These are phyloP conservation scores for Neuroterus valhalla DNA, from an alignment of 1,140 invertebrate genomes.

Conservation along the genomic window DNA sequence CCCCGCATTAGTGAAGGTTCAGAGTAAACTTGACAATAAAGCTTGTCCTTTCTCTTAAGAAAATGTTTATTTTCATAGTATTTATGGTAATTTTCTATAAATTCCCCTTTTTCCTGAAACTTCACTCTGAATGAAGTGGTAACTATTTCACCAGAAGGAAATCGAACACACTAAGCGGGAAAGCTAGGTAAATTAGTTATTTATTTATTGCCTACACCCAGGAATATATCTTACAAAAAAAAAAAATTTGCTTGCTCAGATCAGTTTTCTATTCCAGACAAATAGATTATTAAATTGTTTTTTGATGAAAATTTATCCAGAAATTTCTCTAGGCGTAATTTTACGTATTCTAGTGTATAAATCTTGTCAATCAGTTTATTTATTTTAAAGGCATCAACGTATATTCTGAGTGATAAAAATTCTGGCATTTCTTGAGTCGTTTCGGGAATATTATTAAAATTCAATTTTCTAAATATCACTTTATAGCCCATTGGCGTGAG, in stretches of 20 bases:
- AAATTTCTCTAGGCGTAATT: too few species aligned
- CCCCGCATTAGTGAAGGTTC: background rate
- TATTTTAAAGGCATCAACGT: conserved; percentile 7
- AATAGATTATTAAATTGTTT: too few species aligned
- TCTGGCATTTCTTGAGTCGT: background rate
- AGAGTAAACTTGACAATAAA: background rate
- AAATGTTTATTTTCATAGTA: background rate
- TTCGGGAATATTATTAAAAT: conserved; percentile 18
- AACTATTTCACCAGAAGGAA: background rate
- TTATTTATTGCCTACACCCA: background rate
- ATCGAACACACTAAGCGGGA: background rate
- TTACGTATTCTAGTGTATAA: too few species aligned
- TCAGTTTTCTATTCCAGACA: too few species aligned
- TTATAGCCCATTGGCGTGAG: background rate
- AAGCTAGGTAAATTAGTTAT: background rate
- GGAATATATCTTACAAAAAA: background rate
- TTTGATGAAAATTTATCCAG: too few species aligned
- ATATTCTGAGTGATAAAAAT: conserved; percentile 16
- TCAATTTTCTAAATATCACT: conserved; percentile 10
- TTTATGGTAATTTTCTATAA: background rate
- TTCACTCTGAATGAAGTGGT: background rate
- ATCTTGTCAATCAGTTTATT: too few species aligned
- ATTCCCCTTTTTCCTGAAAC: background rate
- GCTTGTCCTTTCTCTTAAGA: background rate
- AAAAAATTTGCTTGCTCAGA: background rate